phyloP scores from a whole-genome alignment of 2,797 vertebrate species.

The Lagorchestes hirsutus region DNA sequence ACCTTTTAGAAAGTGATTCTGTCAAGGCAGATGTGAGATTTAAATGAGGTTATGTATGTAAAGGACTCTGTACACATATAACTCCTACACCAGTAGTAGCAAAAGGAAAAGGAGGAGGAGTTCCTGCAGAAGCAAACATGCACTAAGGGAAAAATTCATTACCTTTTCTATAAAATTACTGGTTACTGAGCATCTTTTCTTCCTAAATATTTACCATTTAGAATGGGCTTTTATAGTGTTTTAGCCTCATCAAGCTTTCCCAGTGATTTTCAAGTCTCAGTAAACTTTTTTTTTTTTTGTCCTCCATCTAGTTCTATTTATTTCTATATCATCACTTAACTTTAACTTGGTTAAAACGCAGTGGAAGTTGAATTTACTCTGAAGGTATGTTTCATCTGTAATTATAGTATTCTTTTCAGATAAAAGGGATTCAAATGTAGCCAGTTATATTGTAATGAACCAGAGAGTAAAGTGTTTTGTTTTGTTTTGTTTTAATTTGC shows the following conservation, averaged over 20 bases:
- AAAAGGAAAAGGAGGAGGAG: not conserved
- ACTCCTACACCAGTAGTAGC: not conserved
- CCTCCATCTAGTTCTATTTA: slow-evolving; percentile 18
- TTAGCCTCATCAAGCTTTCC: not conserved
- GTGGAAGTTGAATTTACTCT: not conserved
- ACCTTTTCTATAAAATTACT: not conserved
- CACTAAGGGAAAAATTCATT: not conserved
- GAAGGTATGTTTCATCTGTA: not conserved
- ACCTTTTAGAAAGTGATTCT: not conserved
- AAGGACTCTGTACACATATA: not conserved
- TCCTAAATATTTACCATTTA: slow-evolving; percentile 33
- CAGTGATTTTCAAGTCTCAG: not conserved
- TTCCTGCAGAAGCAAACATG: not conserved
- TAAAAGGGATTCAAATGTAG: slow-evolving; percentile 42
- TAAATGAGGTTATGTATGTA: not conserved
- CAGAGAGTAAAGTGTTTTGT: not conserved
- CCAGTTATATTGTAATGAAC: slow-evolving; percentile 18
- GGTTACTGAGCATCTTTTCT: not conserved
- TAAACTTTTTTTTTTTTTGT: slow-evolving; percentile 2
- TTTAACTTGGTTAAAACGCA: slow-evolving; percentile 41
- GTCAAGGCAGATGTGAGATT: not conserved
- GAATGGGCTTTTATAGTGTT: not conserved
- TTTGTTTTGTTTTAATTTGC: not conserved
- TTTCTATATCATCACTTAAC: slow-evolving; percentile 28
- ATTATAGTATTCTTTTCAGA: slow-evolving; percentile 15